A percentile compares a stretch with the other conserved stretches of the same genome.
phyloP scores from a whole-genome alignment of 2,888 invertebrate species.

The Phasia obesa region DNA sequence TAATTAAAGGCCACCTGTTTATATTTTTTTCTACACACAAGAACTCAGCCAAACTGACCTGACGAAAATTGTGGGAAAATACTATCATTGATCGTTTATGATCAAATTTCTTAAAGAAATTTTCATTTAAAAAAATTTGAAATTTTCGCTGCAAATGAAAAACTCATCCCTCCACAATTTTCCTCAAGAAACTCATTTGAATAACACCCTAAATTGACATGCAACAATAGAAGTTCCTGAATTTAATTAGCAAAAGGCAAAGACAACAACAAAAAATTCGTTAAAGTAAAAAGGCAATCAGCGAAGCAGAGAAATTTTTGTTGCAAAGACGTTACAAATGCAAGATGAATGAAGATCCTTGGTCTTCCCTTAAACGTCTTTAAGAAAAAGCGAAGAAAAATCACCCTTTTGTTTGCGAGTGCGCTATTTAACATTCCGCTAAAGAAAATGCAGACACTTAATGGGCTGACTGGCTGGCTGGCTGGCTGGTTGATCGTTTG shows the following conservation, averaged over 20 bases:
- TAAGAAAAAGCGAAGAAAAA: constrained; percentile 35
- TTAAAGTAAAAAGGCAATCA: constrained; percentile 47
- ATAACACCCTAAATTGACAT: constrained; percentile 57
- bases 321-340: constrained; percentile 50
- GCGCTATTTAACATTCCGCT: constrained; percentile 20
- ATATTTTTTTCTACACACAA: no score
- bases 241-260: constrained; percentile 24
- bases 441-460: constrained; percentile 27
- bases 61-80: constrained; percentile 17
- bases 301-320: constrained; percentile 60
- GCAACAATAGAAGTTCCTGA: constrained; percentile 32
- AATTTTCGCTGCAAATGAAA: constrained; percentile 4
- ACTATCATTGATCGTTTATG: not conserved
- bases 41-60: no score
- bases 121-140: constrained; percentile 42
- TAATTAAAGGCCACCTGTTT: not conserved
- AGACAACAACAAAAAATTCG: constrained; percentile 21
- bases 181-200: constrained; percentile 31
- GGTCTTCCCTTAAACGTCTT: constrained; percentile 49
- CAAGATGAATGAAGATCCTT: constrained; percentile 39
- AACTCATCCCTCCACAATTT: constrained; percentile 8
- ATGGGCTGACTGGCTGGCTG: constrained; percentile 1
- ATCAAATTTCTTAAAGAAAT: constrained; percentile 46
- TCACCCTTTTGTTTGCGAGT: constrained; percentile 25
- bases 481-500: constrained; percentile 19